Evolutionary conservation across 2,888 invertebrate species (phyloP).

Genomic region (Troides oblongomaculatus): DNA sequence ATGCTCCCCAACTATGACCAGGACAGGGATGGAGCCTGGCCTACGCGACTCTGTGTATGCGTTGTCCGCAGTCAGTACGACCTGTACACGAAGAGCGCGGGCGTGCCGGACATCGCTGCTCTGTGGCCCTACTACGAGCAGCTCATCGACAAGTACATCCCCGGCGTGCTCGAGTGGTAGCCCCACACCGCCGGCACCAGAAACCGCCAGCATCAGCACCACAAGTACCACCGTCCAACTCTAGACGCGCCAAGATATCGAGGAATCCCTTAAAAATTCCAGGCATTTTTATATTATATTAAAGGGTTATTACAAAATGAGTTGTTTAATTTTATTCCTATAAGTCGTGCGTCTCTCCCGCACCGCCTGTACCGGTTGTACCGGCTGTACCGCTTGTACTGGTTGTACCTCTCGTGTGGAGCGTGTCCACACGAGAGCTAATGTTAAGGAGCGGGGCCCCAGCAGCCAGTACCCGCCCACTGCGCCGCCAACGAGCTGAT

Average conservation of each 20-base stretch:
- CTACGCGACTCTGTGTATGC: background rate
- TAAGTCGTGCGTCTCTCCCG: too few relatives aligned
- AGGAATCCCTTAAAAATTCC: background rate
- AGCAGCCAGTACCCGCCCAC: too few relatives aligned
- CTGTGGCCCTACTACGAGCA: constrained; percentile 95
- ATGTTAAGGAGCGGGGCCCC: too few relatives aligned
- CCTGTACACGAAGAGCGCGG: constrained; percentile 94
- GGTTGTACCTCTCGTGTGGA: too few relatives aligned
- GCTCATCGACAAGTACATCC: constrained; percentile 95
- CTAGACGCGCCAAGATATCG: too few relatives aligned
- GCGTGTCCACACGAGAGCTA: too few relatives aligned
- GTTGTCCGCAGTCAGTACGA: constrained; percentile 90
- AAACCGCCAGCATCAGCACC: too few relatives aligned
- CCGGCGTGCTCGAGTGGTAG: constrained; percentile 88
- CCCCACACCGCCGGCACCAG: background rate
- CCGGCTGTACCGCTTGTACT: too few relatives aligned
- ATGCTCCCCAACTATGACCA: background rate
- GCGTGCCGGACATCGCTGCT: constrained; percentile 89
- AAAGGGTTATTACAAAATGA: background rate
- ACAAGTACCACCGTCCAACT: too few relatives aligned
- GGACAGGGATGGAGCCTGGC: background rate
- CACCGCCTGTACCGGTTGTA: too few relatives aligned
- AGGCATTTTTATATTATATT: background rate
- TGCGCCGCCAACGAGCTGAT: too few relatives aligned
- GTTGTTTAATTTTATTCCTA: background rate